phyloP scores from a whole-genome alignment of 2,888 invertebrate species.

The Erebia aethiops region DNA sequence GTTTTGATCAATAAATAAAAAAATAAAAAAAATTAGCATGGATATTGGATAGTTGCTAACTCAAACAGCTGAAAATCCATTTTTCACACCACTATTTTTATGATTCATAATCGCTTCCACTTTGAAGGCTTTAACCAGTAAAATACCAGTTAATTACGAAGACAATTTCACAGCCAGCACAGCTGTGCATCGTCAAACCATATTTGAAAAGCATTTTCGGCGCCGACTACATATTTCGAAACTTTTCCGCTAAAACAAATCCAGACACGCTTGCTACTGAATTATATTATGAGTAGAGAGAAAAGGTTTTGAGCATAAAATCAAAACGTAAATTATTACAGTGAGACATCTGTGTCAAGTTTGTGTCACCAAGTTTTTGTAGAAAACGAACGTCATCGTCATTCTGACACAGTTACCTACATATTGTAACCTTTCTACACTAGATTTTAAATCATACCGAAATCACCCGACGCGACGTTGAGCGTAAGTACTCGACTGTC shows the following conservation, averaged over 20 bases:
- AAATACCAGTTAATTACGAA: slow-evolving; percentile 1
- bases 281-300: slow-evolving; percentile 31
- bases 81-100: not conserved
- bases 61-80: not conserved
- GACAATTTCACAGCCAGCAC: slow-evolving; percentile 9
- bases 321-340: too few relatives aligned
- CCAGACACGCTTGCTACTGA: slow-evolving; percentile 36
- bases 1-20: too few relatives aligned
- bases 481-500: too few relatives aligned
- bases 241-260: slow-evolving; percentile 39
- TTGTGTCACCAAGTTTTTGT: too few relatives aligned
- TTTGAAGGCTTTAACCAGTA: not conserved
- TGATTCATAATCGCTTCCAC: not conserved
- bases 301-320: slow-evolving; percentile 30
- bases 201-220: slow-evolving; percentile 29
- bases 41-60: not conserved
- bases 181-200: slow-evolving; percentile 33
- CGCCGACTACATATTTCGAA: slow-evolving; percentile 35
- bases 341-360: too few relatives aligned
- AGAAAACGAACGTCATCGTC: too few relatives aligned
- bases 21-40: not conserved
- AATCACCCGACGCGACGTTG: too few relatives aligned
- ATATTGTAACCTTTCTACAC: too few relatives aligned
- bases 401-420: too few relatives aligned
- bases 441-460: too few relatives aligned